Evolutionary conservation across 2,113 vertebrate species (phyloP), one percentile per base, ranked within the genome.

Genomic region (Poeciliopsis retropinna): DNA sequence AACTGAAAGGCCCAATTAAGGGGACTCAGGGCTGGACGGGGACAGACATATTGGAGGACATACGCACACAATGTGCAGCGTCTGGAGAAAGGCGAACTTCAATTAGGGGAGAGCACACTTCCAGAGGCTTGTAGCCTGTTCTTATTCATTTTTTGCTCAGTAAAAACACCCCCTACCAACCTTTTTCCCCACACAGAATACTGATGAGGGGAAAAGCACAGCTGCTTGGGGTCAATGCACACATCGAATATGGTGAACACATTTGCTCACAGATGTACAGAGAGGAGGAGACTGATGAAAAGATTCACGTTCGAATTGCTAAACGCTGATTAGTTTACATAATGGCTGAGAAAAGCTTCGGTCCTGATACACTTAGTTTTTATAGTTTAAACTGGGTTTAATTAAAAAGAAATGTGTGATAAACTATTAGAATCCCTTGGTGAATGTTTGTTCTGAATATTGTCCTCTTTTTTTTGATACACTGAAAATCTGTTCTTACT

Each of bases 1-100:
- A 89, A 82, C 92, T 88, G 91, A 94, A 94, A 93, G 91, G 83
- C 73, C 92, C 93, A 94, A 94, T 94, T 94, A 94, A 89, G 81
- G 70, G 89, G 89, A 92, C 78, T 88, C 89, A 81, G 78, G 79
- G 78, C 77, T 25, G 81, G 80, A 89, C 17, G 72, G 70, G 64
- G 51, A 61, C 79, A 85, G 87, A 84, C 92, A 93, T 93, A 94
- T 93, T 94, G 94, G 71, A 79, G 86, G 90, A 92, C 92, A 92
- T 87, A 93, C 57, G 84, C 88, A 90, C 90, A 89, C 88, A 94
- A 92, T 94, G 92, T 87, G 89, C 75, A 89, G 74, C 81, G 85
- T 94, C 87, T 88, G 93, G 92, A 88, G 84, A 57, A 85, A 81
- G 84, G 79, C 86, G 81, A 77, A 84, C 92, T 93, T 94, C 92